A percentile compares a stretch with the other conserved stretches of the same genome.
phyloP scores from a whole-genome alignment of 2,113 vertebrate genomes.

The Chionis minor region DNA sequence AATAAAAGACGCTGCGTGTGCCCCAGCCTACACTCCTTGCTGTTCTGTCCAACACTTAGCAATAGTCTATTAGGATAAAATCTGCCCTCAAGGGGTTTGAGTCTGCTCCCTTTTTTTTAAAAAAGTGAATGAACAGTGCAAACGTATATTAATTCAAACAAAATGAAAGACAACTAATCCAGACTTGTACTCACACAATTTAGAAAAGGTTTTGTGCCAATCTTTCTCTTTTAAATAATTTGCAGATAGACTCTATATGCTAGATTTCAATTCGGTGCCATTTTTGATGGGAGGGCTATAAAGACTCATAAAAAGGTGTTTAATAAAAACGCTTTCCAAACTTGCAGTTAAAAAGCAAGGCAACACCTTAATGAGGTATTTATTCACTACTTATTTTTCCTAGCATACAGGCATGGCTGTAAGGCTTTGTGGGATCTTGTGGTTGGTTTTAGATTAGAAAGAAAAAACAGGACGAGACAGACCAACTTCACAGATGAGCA shows the following conservation, averaged over 20 bases:
- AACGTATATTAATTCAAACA: slow-evolving; percentile 15
- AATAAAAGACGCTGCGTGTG: neutral
- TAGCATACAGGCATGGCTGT: neutral
- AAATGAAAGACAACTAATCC: slow-evolving; percentile 43
- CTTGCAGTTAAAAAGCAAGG: neutral
- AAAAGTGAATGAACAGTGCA: neutral
- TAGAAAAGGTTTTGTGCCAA: neutral
- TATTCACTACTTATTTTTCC: slow-evolving; percentile 13
- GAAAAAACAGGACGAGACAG: neutral
- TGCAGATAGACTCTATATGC: slow-evolving; percentile 1
- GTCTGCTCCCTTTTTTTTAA: neutral
- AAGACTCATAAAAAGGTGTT: neutral
- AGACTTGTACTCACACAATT: slow-evolving; percentile 37
- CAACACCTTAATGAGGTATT: slow-evolving; percentile 15
- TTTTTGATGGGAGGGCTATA: neutral
- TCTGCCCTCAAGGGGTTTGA: slow-evolving; percentile 24
- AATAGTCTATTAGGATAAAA: slow-evolving; percentile 29
- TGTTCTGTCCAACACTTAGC: neutral
- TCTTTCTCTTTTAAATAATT: slow-evolving; percentile 23
- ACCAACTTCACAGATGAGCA: neutral
- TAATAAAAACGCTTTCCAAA: slow-evolving; percentile 26
- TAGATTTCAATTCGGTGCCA: slow-evolving; percentile 8
- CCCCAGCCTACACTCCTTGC: neutral
- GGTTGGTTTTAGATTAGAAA: neutral
- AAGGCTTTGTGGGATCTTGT: neutral